A percentile compares a stretch with the other conserved stretches of the same genome.
phyloP scores from a whole-genome alignment of 37 sponge, comb jelly and placozoan species.

The Tethya wilhelma region DNA sequence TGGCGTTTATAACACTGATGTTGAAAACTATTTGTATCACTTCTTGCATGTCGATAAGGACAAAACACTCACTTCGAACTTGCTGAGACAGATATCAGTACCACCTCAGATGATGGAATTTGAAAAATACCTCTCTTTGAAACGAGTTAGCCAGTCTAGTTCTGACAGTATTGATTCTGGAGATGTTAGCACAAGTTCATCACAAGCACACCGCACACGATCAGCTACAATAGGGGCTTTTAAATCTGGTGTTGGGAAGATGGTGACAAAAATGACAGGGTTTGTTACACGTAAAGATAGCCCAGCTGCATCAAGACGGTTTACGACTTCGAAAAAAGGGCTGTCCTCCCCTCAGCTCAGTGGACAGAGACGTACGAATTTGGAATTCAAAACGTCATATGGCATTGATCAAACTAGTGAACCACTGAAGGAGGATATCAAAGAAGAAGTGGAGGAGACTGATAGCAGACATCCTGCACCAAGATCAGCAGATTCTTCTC shows the following conservation, averaged over 20 bases:
- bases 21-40: slow-evolving; percentile 17
- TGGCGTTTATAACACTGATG: slow-evolving; percentile 39
- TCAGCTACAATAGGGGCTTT: no score
- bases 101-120: slow-evolving; percentile 44
- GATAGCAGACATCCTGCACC: background rate
- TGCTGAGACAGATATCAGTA: slow-evolving; percentile 27
- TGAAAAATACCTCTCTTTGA: background rate
- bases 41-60: slow-evolving; percentile 7
- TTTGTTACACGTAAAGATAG: no score
- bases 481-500: slow-evolving; percentile 19
- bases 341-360: no score
- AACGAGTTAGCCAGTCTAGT: background rate
- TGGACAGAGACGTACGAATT: no score
- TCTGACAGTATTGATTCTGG: background rate
- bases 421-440: background rate
- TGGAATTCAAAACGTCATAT: no score
- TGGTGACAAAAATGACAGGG: no score
- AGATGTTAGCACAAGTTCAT: background rate
- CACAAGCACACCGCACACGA: background rate
- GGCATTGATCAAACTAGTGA: no score
- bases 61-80: background rate
- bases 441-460: background rate
- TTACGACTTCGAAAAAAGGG: no score
- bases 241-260: no score
- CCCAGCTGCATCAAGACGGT: no score